Percentiles rank a stretch among this genome's conserved stretches.
Evolutionary conservation across 37 sponge, comb jelly and placozoan genomes (phyloP).

Genomic region (Chondrosia reniformis): DNA sequence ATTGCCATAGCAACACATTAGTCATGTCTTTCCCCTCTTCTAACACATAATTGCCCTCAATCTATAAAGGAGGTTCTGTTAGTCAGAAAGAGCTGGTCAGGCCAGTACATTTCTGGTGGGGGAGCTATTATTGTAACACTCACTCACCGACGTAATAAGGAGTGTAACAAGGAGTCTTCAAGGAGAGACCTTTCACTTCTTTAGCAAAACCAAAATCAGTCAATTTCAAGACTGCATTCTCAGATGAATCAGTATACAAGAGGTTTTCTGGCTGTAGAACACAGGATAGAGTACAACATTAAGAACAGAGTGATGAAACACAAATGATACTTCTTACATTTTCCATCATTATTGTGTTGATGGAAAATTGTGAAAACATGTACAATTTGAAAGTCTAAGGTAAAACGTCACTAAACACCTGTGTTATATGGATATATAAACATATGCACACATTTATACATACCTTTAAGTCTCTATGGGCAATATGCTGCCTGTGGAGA

Average conservation of each 20-base stretch:
- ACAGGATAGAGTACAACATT: no score
- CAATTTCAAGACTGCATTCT: slow-evolving; percentile 60
- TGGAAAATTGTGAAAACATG: not conserved
- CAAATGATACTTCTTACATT: not conserved
- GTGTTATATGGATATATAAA: no score
- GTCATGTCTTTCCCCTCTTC: no score
- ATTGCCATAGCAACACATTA: no score
- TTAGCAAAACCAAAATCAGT: slow-evolving; percentile 99
- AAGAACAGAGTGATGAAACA: not conserved
- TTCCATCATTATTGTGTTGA: not conserved
- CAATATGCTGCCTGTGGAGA: slow-evolving; percentile 83
- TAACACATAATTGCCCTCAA: no score
- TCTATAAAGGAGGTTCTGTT: no score
- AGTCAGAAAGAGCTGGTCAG: no score
- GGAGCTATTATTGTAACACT: no score
- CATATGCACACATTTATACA: no score
- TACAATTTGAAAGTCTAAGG: not conserved
- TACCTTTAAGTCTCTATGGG: slow-evolving; percentile 95
- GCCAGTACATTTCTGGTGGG: no score
- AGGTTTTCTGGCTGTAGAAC: slow-evolving; percentile 85
- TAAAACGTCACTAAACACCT: no score
- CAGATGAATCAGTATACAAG: slow-evolving; percentile 43
- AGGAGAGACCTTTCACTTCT: slow-evolving; percentile 57
- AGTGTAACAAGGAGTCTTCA: slow-evolving; percentile 91
- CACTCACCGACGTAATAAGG: slow-evolving; percentile 93